A percentile compares a stretch with the other conserved stretches of the same genome.
Conservation (phyloP, 2,113 vertebrate genomes). For the Canis aureus region DNA sequence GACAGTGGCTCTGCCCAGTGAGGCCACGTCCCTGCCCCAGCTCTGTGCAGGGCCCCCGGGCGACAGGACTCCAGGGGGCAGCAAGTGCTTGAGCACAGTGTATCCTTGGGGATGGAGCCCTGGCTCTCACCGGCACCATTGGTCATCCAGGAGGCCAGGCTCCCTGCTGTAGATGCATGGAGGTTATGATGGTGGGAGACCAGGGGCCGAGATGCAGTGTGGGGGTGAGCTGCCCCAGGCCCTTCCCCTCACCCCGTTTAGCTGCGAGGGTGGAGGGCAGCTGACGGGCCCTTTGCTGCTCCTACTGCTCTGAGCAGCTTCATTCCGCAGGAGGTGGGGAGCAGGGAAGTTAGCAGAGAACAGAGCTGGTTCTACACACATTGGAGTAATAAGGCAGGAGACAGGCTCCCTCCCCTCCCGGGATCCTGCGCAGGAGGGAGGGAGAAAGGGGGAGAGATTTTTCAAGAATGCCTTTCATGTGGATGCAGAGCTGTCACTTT, state of each 20-base stretch:
- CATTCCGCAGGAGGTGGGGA: not conserved
- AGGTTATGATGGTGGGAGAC: not conserved
- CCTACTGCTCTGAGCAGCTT: not conserved
- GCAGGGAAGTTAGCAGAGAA: not conserved
- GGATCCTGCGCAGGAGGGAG: not conserved
- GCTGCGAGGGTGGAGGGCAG: not conserved
- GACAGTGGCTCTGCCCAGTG: no score
- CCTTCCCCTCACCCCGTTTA: not conserved
- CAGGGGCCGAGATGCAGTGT: not conserved
- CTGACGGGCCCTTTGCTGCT: not conserved
- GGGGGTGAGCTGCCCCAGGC: not conserved
- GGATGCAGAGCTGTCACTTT: conserved; percentile 58
- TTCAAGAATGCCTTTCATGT: conserved; percentile 78
- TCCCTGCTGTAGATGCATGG: fast-evolving
- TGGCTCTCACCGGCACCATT: no score
- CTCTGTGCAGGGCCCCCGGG: no score
- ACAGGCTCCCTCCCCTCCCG: not conserved
- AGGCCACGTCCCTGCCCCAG: not conserved
- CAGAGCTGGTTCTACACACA: conserved; percentile 43
- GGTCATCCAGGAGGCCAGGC: not conserved
- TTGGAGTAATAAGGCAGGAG: conserved; percentile 59
- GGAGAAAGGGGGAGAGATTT: conserved; percentile 18
- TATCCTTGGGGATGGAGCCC: not conserved
- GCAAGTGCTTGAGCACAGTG: not conserved
- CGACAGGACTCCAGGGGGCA: not conserved